Conservation (phyloP, 2,888 invertebrate genomes). For the Spisula subtruncata region DNA sequence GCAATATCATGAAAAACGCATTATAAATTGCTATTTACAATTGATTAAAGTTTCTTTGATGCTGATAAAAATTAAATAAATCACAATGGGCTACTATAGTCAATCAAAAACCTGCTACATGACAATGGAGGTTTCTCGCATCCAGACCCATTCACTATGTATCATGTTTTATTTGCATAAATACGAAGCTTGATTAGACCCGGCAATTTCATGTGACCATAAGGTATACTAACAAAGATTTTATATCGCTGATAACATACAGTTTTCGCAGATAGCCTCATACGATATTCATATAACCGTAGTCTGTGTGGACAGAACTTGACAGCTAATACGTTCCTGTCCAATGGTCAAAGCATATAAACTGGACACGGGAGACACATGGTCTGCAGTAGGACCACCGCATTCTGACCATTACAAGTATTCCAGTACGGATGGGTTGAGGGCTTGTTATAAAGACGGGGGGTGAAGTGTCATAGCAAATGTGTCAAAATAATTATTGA, state of each 20-base stretch:
- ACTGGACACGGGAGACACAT: constrained; percentile 35
- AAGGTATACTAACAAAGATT: constrained; percentile 51
- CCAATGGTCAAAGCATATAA: constrained; percentile 43
- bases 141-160: constrained; percentile 14
- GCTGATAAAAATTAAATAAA: constrained; percentile 42
- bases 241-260: constrained; percentile 43
- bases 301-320: constrained; percentile 31
- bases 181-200: constrained; percentile 41
- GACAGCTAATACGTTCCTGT: constrained; percentile 58
- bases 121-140: constrained; percentile 31
- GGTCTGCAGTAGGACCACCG: constrained; percentile 26
- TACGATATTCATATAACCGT: constrained; percentile 46
- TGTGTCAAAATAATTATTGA: neutral
- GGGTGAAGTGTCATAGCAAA: neutral
- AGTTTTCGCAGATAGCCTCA: constrained; percentile 39
- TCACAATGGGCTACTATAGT: constrained; percentile 35
- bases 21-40: constrained; percentile 45
- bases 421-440: neutral
- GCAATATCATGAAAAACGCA: neutral
- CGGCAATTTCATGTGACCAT: constrained; percentile 52
- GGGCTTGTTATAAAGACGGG: neutral
- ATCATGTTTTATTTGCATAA: constrained; percentile 60
- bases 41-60: constrained; percentile 46
- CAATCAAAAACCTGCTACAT: constrained; percentile 40
- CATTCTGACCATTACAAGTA: neutral